Evolutionary conservation across 2,113 vertebrate genomes (phyloP), one percentile per base, ranked within the genome.

Genomic region (Marcusenius ussheri): DNA sequence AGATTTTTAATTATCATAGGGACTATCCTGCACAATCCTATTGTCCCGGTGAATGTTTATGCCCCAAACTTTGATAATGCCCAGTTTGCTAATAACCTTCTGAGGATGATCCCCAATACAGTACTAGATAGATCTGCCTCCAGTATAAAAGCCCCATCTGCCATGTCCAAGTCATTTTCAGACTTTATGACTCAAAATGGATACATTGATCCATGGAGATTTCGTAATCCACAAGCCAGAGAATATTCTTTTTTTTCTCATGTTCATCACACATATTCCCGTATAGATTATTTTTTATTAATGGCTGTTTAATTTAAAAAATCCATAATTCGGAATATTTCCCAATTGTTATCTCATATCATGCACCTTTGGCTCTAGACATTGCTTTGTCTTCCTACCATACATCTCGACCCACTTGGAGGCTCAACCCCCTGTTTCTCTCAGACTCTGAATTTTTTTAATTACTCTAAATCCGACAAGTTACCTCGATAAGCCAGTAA

Each of bases 11-110:
- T 89, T 58, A 45, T 66, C 27, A 10, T 7, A 27, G 58, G 88
- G n/a, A 5, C 21, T 89, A 45, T 89, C 27, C 0, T 50, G 49
- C 83, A 58, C 45, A n/a, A n/a, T 15, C 88, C 62, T 13, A 42
- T 87, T 6, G 3, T 89, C 1, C 35, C 50, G 11, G 77, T 89
- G 6, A 90, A 88, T 77, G 39, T 90, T 50, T 90, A 90, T 77
- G 85, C 58, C 35, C 62, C 86, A 3, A 88, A 83, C 46, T 27
- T 27, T 66, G 90, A 83, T 21, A 19, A 45, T 21, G 35, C 42
- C 19, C 80, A 83, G 15, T 83, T 83, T 83, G 42, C 80, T 15
- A 45, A 83, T 83, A 45, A 83, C 11, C 42, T 83, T 83, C 17
- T 83, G 80, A 45, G 2, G 8, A 19, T 19, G 17, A 13, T 45